Evolutionary conservation across 2,113 vertebrate species (phyloP), one percentile per base, ranked within the genome.

Genomic region (Atrichornis clamosus): DNA sequence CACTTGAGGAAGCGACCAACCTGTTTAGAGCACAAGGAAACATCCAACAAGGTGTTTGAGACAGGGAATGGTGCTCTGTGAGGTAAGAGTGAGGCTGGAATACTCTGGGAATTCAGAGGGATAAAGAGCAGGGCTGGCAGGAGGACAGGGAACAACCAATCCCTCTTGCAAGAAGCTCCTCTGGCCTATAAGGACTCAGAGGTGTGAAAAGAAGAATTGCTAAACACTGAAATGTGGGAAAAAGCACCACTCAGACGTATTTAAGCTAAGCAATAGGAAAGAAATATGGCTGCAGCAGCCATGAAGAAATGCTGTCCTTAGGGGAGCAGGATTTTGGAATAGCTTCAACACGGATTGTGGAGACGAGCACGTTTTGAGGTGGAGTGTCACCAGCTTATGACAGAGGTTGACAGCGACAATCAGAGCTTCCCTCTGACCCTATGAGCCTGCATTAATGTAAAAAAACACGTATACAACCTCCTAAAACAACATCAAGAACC

Each of bases 361-460:
- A 6, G 44, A 19, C 1, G 6, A 30, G 33, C 53, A 28, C 0
- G 15, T 33, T n/a, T 18, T 21, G n/a, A 67, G 21, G 67, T 19
- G 24, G 41, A 52, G 42, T 2, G 10, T n/a, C 37, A 18, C 2
- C 39, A 10, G 44, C 3, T 26, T 10, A 13, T 1, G 0, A 47
- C 32, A 55, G 39, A 23, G 27, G 10, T 2, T 52, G 35, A 8
- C 23, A 22, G 58, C 11, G 73, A 39, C 9, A 15, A 9, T 15
- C 65, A 58, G 59, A 39, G 32, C 53, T 55, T 15, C 80, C 35
- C 59, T 44, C 49, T 22, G 59, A 26, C 9, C 46, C 87, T 7
- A 2, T 0, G 0, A 52, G 6, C 55, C 39, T 53, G 5, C 5
- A 7, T 2, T 13, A 32, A 23, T 2, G 22, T 2, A 37, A 4